phyloP scores from a whole-genome alignment of 2,113 vertebrate genomes.

The Daubentonia madagascariensis region DNA sequence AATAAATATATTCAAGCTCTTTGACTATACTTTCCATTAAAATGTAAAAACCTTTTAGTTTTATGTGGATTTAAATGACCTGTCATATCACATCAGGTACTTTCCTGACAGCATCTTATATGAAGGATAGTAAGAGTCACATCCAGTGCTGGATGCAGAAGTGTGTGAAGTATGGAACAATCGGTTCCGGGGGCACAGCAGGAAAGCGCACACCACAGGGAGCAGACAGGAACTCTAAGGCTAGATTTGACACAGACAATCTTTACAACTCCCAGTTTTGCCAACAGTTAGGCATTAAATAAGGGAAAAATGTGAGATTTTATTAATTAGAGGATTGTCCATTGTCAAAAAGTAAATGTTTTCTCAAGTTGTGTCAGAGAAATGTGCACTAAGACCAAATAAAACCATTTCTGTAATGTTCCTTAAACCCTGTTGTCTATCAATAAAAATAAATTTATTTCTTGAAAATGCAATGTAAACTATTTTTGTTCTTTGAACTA shows the following conservation, averaged over 20 bases:
- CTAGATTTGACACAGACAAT: not conserved
- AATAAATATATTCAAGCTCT: not conserved
- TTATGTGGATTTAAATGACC: not conserved
- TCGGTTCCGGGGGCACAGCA: accelerated
- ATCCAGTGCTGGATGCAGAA: not conserved
- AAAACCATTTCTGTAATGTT: not conserved
- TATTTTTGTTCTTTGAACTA: not conserved
- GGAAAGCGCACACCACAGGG: too few relatives aligned
- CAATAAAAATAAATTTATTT: not conserved
- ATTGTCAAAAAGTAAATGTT: not conserved
- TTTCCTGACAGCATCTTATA: not conserved
- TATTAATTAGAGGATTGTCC: not conserved
- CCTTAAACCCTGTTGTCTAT: not conserved
- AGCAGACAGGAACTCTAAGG: not conserved
- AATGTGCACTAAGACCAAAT: not conserved
- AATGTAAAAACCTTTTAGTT: not conserved
- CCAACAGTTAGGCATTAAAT: not conserved
- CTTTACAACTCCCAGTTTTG: not conserved
- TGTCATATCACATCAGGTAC: too few relatives aligned
- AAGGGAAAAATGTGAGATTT: not conserved
- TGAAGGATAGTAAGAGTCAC: too few relatives aligned
- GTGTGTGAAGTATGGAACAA: accelerated
- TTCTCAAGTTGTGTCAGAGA: not conserved
- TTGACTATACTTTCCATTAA: not conserved
- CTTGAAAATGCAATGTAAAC: not conserved